Conservation (phyloP, 2,113 vertebrate genomes). For the Hippocampus abdominalis region DNA sequence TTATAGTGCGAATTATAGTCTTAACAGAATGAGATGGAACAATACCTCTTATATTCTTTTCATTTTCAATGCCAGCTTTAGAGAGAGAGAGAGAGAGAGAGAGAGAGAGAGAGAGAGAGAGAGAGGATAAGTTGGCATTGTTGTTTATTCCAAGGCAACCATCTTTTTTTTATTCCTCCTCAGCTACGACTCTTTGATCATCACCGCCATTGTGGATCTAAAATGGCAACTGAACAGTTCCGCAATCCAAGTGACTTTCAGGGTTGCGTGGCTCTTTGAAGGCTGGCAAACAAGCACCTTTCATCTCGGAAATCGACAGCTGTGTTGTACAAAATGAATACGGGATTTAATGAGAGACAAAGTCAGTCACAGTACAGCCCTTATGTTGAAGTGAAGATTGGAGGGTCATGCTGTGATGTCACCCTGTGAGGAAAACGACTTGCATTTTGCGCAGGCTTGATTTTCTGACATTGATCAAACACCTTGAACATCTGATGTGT, state of each 20-base stretch:
- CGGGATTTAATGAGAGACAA: conserved; percentile 43
- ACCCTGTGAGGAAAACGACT: conserved; percentile 45
- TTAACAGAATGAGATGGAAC: no score
- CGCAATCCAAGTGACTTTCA: conserved; percentile 66
- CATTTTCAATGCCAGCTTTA: conserved; percentile 20
- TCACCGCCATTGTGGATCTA: conserved; percentile 59
- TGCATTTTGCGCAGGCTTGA: conserved; percentile 40
- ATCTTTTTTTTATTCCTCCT: conserved; percentile 53
- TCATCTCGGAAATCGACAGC: conserved; percentile 68
- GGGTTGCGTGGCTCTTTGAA: conserved; percentile 66
- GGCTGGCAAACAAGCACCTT: conserved; percentile 74
- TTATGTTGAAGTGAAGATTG: conserved; percentile 43
- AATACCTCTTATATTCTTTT: not conserved
- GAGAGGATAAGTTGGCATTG: conserved; percentile 33
- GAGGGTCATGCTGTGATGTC: conserved; percentile 43
- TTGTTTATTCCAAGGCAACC: conserved; percentile 56
- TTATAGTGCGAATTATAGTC: no score
- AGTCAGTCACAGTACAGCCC: conserved; percentile 42
- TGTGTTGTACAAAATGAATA: conserved; percentile 51
- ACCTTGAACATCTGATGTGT: conserved; percentile 12
- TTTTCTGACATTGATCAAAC: conserved; percentile 32
- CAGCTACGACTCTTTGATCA: conserved; percentile 62
- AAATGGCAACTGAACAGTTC: conserved; percentile 58
- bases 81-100: conserved; percentile 3
- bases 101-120: no score